Evolutionary conservation across 1,140 invertebrate species (phyloP).

Genomic region (Cheumatopsyche charites): DNA sequence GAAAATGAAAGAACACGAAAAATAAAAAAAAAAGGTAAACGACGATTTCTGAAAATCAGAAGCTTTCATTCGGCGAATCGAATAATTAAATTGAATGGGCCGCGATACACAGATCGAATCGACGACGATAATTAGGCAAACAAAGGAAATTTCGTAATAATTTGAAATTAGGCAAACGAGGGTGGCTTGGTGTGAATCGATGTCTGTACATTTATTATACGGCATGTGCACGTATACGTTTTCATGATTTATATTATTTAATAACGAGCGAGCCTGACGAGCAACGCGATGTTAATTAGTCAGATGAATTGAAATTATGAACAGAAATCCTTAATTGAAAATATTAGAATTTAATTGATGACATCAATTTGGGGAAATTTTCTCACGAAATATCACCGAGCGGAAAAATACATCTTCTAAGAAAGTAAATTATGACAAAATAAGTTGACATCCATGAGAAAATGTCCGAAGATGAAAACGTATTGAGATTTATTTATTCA

Average conservation of each 20-base stretch:
- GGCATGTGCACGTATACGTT: no score
- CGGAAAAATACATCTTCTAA: no score
- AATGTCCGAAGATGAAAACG: no score
- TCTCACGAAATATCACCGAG: no score
- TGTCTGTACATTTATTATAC: no score
- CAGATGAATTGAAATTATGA: not conserved
- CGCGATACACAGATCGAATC: not conserved
- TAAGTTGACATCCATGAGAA: no score
- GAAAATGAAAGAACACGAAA: no score
- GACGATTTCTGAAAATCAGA: not conserved
- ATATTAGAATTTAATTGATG: no score
- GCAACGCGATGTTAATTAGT: not conserved
- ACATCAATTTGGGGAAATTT: no score
- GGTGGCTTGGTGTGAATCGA: no score
- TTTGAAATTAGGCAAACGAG: not conserved
- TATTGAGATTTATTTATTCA: no score
- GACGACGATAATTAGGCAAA: not conserved
- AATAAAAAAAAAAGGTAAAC: not conserved
- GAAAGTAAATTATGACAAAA: no score
- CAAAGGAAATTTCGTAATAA: constrained; percentile 14
- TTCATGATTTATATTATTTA: not conserved
- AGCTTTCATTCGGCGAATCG: not conserved
- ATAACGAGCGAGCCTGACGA: not conserved
- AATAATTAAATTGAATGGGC: constrained; percentile 11
- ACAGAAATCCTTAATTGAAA: not conserved